Conservation (phyloP, 2,113 vertebrate species). For the Scomber japonicus region DNA sequence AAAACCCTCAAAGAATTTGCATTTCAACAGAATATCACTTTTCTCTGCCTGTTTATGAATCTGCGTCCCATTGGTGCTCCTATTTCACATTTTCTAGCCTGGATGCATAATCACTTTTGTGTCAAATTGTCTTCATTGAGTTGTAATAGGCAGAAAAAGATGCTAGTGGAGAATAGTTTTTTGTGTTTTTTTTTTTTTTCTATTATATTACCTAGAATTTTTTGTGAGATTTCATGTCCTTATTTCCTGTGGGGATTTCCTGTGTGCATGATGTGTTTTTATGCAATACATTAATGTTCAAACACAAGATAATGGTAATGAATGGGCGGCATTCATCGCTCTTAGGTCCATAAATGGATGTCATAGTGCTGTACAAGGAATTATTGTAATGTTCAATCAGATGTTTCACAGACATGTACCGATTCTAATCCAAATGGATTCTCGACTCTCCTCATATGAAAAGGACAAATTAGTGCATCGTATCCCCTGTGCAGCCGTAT, state of each 20-base stretch:
- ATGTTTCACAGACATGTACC: slow-evolving; percentile 39
- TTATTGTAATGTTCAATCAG: slow-evolving; percentile 49
- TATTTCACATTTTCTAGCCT: slow-evolving; percentile 74
- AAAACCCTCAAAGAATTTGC: slow-evolving; percentile 77
- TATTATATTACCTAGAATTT: slow-evolving; percentile 40
- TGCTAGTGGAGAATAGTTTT: slow-evolving; percentile 28
- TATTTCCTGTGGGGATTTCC: slow-evolving; percentile 39
- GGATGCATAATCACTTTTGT: slow-evolving; percentile 75
- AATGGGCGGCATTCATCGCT: slow-evolving; percentile 37
- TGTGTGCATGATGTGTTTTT: slow-evolving; percentile 18
- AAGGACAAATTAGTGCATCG: slow-evolving; percentile 73
- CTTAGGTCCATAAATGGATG: slow-evolving; percentile 23
- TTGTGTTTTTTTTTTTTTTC: slow-evolving; percentile 3
- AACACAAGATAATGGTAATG: slow-evolving; percentile 30
- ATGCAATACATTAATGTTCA: slow-evolving; percentile 37
- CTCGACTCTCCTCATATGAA: slow-evolving; percentile 40
- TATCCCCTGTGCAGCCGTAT: slow-evolving; percentile 56
- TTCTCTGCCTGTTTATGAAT: slow-evolving; percentile 74
- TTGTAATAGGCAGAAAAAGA: slow-evolving; percentile 67
- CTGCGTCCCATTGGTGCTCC: slow-evolving; percentile 54
- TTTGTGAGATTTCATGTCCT: slow-evolving; percentile 33
- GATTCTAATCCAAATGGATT: slow-evolving; percentile 51
- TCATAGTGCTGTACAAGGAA: slow-evolving; percentile 44
- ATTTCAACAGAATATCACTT: slow-evolving; percentile 83
- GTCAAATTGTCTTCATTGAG: slow-evolving; percentile 78